phyloP scores from a whole-genome alignment of 2,888 invertebrate genomes.

The Acheta domesticus region DNA sequence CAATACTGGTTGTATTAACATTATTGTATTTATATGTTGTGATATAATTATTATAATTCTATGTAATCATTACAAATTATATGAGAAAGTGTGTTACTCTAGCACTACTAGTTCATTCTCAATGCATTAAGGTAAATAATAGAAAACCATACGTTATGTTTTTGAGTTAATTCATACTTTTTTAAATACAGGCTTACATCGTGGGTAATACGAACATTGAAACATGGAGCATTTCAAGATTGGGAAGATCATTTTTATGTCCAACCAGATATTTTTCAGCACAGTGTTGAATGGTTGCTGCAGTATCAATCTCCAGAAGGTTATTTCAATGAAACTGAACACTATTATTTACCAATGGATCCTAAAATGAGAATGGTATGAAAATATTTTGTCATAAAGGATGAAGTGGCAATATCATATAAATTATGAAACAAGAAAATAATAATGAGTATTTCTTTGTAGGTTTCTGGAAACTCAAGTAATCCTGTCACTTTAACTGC shows the following conservation, averaged over 20 bases:
- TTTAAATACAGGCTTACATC: constrained; percentile 50
- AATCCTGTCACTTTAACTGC: constrained; percentile 50
- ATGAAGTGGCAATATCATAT: neutral
- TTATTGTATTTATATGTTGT: no score
- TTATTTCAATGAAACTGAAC: constrained; percentile 39
- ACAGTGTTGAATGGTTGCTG: constrained; percentile 45
- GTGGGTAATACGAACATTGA: constrained; percentile 50
- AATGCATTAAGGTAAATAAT: no score
- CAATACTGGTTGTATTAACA: no score
- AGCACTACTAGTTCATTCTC: no score
- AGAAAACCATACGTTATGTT: no score
- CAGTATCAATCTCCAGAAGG: constrained; percentile 44
- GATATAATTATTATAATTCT: no score
- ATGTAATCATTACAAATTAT: no score
- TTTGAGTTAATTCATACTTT: neutral
- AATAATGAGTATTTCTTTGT: neutral
- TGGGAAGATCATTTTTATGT: constrained; percentile 56
- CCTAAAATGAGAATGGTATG: constrained; percentile 37
- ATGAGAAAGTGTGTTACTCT: no score
- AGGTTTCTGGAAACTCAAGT: neutral
- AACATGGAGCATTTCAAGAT: constrained; percentile 52
- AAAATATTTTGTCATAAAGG: neutral
- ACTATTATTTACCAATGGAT: constrained; percentile 34
- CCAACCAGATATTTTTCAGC: constrained; percentile 48
- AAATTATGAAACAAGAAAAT: neutral